Evolutionary conservation across 2,797 vertebrate genomes (phyloP).

Genomic region (Tenualosa thibaudeaui): DNA sequence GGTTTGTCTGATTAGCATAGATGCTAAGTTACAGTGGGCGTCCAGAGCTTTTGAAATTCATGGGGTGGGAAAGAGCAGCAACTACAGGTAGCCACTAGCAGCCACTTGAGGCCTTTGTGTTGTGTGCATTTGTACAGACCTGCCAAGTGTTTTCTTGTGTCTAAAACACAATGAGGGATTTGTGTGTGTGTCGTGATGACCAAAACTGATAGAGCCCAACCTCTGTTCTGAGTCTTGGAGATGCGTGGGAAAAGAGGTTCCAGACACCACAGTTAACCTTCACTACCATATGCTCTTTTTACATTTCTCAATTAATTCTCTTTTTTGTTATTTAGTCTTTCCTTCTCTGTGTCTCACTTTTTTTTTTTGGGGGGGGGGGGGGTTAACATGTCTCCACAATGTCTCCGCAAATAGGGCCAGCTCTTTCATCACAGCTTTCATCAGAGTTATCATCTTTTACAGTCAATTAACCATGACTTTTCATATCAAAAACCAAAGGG

Average conservation of each 20-base stretch:
- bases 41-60: background rate
- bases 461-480: background rate
- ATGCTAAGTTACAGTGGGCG: background rate
- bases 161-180: background rate
- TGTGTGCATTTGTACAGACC: background rate
- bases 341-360: background rate
- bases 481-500: background rate
- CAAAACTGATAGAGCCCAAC: background rate
- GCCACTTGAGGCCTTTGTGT: background rate
- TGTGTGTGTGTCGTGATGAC: background rate
- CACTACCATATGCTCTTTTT: slow-evolving; percentile 25
- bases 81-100: background rate
- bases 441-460: background rate
- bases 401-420: slow-evolving; percentile 42
- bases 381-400: no score
- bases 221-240: no score
- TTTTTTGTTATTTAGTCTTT: background rate
- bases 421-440: background rate
- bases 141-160: background rate
- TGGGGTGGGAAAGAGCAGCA: background rate
- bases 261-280: background rate
- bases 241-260: no score
- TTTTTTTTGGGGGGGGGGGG: background rate
- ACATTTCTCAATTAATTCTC: slow-evolving; percentile 7
- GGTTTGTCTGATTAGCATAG: background rate